phyloP scores from a whole-genome alignment of 2,113 vertebrate species.

The Sceloporus undulatus region DNA sequence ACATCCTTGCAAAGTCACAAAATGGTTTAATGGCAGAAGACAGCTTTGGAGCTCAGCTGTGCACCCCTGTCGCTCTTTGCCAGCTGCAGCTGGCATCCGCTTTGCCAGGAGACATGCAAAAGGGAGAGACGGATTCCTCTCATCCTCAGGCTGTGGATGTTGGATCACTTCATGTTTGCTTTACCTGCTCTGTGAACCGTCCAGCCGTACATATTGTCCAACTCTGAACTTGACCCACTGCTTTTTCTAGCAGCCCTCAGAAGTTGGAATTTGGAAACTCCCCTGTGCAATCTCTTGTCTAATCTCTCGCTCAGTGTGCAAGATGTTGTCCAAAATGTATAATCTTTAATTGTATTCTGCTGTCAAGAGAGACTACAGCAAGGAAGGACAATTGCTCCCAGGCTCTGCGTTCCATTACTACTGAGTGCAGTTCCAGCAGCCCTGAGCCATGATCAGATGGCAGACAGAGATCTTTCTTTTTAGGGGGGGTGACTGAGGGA shows the following conservation, averaged over 20 bases:
- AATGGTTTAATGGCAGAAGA: conserved; percentile 11
- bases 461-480: conserved; percentile 29
- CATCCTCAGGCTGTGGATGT: not conserved
- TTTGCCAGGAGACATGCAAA: conserved; percentile 6
- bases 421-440: not conserved
- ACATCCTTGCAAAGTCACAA: not conserved
- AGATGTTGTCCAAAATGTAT: too few species aligned
- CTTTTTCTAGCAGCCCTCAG: not conserved
- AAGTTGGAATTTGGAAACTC: not conserved
- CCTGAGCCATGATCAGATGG: not conserved
- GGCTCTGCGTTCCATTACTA: not conserved
- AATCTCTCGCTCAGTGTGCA: not conserved
- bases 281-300: not conserved
- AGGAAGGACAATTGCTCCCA: too few species aligned
- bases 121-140: not conserved
- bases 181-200: not conserved
- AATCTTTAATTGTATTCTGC: not conserved
- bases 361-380: not conserved
- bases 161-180: not conserved
- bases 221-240: too few species aligned
- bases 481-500: conserved; percentile 11
- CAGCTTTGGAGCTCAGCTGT: not conserved
- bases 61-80: not conserved
- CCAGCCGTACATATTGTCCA: not conserved
- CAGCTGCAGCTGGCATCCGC: not conserved